phyloP scores from a whole-genome alignment of 53 echinoderm and acorn worm genomes.

The Paracentrotus lividus region DNA sequence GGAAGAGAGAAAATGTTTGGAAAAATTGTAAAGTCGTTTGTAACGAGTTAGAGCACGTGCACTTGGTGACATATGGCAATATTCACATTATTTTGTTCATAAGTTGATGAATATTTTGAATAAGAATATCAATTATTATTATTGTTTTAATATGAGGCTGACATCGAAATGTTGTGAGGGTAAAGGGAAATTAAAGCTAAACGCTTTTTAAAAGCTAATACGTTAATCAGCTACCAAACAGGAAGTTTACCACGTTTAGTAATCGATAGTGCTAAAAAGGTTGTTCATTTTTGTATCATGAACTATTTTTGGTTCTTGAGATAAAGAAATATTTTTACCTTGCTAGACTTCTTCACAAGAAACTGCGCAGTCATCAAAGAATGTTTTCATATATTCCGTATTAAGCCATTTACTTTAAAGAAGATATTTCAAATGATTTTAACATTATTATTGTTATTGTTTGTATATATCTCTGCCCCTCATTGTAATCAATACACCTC shows the following conservation, averaged over 20 bases:
- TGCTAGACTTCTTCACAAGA: background rate
- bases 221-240: too few species aligned
- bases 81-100: background rate
- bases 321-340: background rate
- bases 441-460: background rate
- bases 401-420: background rate
- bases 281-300: background rate
- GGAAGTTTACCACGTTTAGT: background rate
- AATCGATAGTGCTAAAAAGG: background rate
- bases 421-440: background rate
- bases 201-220: too few species aligned
- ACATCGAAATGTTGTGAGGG: background rate
- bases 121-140: background rate
- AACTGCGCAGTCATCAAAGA: constrained; percentile 24
- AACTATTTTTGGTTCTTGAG: background rate
- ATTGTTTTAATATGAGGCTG: background rate
- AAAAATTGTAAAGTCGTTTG: background rate
- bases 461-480: background rate
- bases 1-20: background rate
- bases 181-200: background rate
- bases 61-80: background rate
- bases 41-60: background rate
- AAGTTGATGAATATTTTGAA: background rate
- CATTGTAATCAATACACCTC: background rate
- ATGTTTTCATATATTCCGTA: background rate